These are phyloP conservation scores for Hippoglossus stenolepis DNA, from an alignment of 2,113 vertebrate genomes.

Conservation along the genomic window DNA sequence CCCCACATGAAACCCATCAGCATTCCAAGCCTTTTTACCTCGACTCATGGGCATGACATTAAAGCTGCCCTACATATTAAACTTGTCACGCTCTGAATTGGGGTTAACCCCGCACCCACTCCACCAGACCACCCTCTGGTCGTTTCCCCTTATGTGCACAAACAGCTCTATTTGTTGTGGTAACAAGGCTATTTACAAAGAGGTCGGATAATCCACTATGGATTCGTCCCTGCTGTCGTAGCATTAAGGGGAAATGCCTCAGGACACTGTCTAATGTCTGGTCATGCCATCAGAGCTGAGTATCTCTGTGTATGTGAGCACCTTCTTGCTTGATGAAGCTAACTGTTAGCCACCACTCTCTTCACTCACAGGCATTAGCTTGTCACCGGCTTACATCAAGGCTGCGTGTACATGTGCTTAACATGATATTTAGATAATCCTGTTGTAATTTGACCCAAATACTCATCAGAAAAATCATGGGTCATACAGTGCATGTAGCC, in stretches of 20 bases:
- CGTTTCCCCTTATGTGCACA: constrained; percentile 43
- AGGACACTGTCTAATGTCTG: constrained; percentile 13
- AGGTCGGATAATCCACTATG: constrained; percentile 32
- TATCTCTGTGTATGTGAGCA: constrained; percentile 1
- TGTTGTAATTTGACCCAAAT: constrained; percentile 39
- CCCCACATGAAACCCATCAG: constrained; percentile 41
- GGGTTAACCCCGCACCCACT: constrained; percentile 66
- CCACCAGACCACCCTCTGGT: constrained; percentile 58
- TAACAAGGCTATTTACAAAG: constrained; percentile 54
- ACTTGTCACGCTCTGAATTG: constrained; percentile 69
- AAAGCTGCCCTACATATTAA: constrained; percentile 71
- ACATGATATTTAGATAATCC: constrained; percentile 32
- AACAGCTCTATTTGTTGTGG: constrained; percentile 55
- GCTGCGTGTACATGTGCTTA: constrained; percentile 13
- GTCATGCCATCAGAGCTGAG: constrained; percentile 13
- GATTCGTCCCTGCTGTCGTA: constrained; percentile 39
- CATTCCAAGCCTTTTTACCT: constrained; percentile 30
- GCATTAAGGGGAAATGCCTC: constrained; percentile 34
- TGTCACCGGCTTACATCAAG: constrained; percentile 11
- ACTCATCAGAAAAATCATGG: background rate
- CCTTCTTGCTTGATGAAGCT: constrained; percentile 9
- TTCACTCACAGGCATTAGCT: constrained; percentile 14
- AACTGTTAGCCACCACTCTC: background rate
- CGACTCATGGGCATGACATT: constrained; percentile 54
- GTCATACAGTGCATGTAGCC: background rate